Evolutionary conservation across 2,888 invertebrate species (phyloP), one percentile per base, ranked within the genome.

Genomic region (Salticus scenicus): DNA sequence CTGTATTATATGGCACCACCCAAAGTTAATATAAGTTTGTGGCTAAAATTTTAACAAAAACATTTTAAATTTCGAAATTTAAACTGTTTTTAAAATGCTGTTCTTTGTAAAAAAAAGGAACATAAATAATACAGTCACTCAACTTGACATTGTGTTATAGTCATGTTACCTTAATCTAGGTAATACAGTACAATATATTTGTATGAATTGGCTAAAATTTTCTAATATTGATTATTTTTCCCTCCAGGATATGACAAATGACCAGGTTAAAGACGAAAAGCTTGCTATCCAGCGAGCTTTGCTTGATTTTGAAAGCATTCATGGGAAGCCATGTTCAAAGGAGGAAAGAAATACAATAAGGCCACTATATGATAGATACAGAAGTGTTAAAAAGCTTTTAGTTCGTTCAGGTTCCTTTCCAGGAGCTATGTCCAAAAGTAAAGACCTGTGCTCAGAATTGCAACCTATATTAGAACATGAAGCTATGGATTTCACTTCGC

Each of bases 381-480:
- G 98, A 87, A 94, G 94, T 20, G 94, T 98, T n/a, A 98, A 98
- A 90, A 93, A 96, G 72, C 92, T 95, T 89, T 92, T 95, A 89
- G 93, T 96, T 28, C 93, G 93, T 30, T 93, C 94, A 20, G 92
- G 93, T 64, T 78, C 88, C 1, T 81, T 77, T 20, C 76, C 75
- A 14, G 72, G 67, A 0, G 17, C 67, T n/a, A 66, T 82, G 33
- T 92, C 93, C 90, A 93, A 94, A 89, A 93, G 93, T 91, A 88
- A 92, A 89, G 92, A 93, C 66, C 92, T 93, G 64, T 94, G 77
- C 30, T 94, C 94, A 8, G 97, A 98, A 91, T 92, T 98, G 89
- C 96, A 96, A 47, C 97, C 98, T 20, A 98, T 98, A 87, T 93
- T 96, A 90, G 98, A 98, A 90, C 96, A 97, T 90, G 96, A 96